These are phyloP conservation scores for Acanthiza pusilla DNA, from an alignment of 2,797 vertebrate genomes.

Conservation along the genomic window DNA sequence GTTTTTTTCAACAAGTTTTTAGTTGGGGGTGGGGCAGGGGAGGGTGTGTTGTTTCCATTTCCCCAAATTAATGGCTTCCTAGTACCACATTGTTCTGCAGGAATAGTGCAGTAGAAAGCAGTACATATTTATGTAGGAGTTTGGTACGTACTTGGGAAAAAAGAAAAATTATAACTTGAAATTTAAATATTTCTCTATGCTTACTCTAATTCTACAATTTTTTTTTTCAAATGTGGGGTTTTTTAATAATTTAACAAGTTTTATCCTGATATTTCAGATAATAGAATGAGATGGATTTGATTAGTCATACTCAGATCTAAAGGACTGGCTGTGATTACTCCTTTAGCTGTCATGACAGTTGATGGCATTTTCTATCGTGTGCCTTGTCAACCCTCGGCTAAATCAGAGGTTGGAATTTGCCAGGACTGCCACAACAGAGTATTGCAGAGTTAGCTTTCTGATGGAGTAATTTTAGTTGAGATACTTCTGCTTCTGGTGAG, in stretches of 20 bases:
- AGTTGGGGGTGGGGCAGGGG: not conserved
- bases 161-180: rapidly evolving
- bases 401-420: not conserved
- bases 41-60: not conserved
- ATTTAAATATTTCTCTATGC: not conserved
- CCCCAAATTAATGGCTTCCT: not conserved
- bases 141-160: not conserved
- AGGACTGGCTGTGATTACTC: not conserved
- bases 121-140: not conserved
- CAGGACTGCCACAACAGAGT: not conserved
- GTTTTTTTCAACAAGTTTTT: not conserved
- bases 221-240: not conserved
- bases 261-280: not conserved
- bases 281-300: not conserved
- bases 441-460: not conserved
- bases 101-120: not conserved
- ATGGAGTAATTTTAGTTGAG: not conserved
- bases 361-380: not conserved
- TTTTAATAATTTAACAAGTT: not conserved
- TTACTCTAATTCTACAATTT: not conserved
- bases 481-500: not conserved
- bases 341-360: not conserved
- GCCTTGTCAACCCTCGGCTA: not conserved
- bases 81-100: not conserved
- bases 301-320: not conserved